Evolutionary conservation across 1,140 invertebrate species (phyloP), one percentile per base, ranked within the genome.

Genomic region (Andricus grossulariae): DNA sequence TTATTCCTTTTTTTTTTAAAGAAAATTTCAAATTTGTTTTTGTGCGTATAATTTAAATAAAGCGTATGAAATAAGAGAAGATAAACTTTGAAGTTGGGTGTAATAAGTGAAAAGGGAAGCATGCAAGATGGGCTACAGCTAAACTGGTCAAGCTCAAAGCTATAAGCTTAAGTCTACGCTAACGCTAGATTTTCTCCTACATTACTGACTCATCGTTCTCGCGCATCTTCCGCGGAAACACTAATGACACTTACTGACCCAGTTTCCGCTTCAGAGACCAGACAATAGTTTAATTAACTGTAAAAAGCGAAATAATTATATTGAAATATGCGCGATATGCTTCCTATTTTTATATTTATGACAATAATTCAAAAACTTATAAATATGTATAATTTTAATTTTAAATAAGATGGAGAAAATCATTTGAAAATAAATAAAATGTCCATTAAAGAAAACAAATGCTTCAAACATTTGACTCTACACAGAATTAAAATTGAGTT

Each of bases 181-280:
- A 25, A 71, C 57, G 75, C 71, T 70, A 73, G 57, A 70, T 72
- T 50, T 71, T 71, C 76, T 80, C 49, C 50, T 71, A 77, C 73
- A 66, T 80, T 79, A 80, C 80, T 81, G 80, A 81, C 82, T 83
- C 82, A 81, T 80, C 60, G 60, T 66, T 66, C 79, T 76, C 75
- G 60, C 74, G 78, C 78, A 83, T 13, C 80, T 75, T 81, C 80
- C 77, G 77, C 80, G 72, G 80, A 83, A 81, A 83, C 79, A 81
- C 73, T 76, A 72, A 75, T 32, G 79, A 66, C 60, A 66, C 32
- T 66, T 45, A 66, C 60, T 66, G 60, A 66, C 60, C 60, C 25
- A 66, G 60, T 66, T 66, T 66, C 60, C 60, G 60, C 60, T 66
- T 32, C 32, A 66, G 0, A 15, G 60, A 66, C 4, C 25, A 45